Evolutionary conservation across 1,140 invertebrate genomes (phyloP).

Genomic region (Frieseomelitta varia): DNA sequence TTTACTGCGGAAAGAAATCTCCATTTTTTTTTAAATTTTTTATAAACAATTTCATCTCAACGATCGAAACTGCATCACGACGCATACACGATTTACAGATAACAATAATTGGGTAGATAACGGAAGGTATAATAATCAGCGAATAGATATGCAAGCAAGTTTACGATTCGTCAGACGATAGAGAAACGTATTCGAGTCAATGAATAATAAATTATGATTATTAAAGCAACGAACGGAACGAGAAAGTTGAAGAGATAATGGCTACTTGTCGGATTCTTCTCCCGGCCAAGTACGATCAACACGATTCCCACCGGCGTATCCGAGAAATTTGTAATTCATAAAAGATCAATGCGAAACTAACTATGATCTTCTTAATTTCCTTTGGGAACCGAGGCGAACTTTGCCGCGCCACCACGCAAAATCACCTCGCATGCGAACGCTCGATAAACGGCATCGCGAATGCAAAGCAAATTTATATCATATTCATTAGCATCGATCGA

Average conservation of each 20-base stretch:
- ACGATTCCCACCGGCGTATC: neutral
- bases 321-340: slow-evolving; percentile 11
- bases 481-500: slow-evolving; percentile 18
- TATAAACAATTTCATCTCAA: neutral
- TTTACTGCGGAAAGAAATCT: too few species aligned
- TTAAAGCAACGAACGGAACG: neutral
- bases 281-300: neutral
- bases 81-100: neutral
- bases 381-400: neutral
- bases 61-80: neutral
- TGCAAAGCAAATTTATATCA: slow-evolving; percentile 30
- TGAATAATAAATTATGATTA: neutral
- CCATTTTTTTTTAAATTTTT: neutral
- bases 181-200: neutral
- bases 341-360: slow-evolving; percentile 7
- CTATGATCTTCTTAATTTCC: neutral
- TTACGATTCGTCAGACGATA: neutral
- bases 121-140: neutral
- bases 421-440: neutral
- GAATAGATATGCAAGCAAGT: neutral
- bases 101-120: neutral
- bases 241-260: neutral
- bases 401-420: neutral
- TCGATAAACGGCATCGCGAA: neutral
- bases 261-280: neutral